Conservation (phyloP, 2,888 invertebrate genomes). For the Tholera decimalis region DNA sequence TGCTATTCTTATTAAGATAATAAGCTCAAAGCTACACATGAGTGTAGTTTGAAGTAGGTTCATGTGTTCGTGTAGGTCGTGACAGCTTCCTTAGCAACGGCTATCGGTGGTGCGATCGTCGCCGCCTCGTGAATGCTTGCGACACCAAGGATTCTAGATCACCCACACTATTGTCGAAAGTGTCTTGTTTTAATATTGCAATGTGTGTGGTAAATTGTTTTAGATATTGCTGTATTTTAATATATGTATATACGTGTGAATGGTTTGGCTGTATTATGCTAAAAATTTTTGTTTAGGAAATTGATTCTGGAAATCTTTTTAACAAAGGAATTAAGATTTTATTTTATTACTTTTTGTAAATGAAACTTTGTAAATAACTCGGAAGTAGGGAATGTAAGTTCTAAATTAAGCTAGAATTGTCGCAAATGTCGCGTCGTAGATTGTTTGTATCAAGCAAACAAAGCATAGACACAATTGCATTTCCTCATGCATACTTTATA, state of each 20-base stretch:
- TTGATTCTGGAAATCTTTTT: too few species aligned
- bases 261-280: neutral
- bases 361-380: rapidly evolving
- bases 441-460: slow-evolving; percentile 8
- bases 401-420: neutral
- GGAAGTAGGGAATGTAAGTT: neutral
- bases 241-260: neutral
- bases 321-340: neutral
- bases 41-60: slow-evolving; percentile 30
- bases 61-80: slow-evolving; percentile 65
- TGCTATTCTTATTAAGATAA: slow-evolving; percentile 30
- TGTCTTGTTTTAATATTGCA: slow-evolving; percentile 48
- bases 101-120: slow-evolving; percentile 70
- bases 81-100: slow-evolving; percentile 63
- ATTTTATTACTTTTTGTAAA: neutral
- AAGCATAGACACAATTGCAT: slow-evolving; percentile 19
- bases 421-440: neutral
- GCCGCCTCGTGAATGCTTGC: slow-evolving; percentile 56
- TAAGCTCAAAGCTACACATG: slow-evolving; percentile 25
- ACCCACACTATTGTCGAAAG: slow-evolving; percentile 57
- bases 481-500: slow-evolving; percentile 57
- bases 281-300: neutral
- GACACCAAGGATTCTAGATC: slow-evolving; percentile 63
- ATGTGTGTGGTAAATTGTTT: slow-evolving; percentile 39
- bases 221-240: neutral